Percentiles rank a stretch among this genome's conserved stretches.
Evolutionary conservation across 2,113 vertebrate species (phyloP).

Genomic region (Podarcis cretensis): DNA sequence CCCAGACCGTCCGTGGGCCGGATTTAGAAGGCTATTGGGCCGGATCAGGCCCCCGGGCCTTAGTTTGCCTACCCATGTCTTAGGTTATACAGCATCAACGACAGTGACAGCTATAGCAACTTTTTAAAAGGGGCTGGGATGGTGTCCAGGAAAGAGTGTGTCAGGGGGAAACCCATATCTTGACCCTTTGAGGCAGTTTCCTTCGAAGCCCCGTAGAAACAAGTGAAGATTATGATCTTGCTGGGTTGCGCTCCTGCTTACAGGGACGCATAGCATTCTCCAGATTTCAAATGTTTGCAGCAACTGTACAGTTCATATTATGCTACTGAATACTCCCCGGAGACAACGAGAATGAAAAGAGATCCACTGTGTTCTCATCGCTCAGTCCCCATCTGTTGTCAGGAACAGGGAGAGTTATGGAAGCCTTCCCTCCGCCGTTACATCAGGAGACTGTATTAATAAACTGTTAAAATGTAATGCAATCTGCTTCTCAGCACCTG

Average conservation of each 20-base stretch:
- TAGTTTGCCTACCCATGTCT: neutral
- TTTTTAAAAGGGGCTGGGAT: neutral
- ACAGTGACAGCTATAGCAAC: neutral
- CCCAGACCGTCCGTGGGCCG: no score
- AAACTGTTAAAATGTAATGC: neutral
- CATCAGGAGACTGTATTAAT: neutral
- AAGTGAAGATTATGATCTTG: no score
- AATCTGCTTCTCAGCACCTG: constrained; percentile 18
- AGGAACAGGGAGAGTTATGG: constrained; percentile 5
- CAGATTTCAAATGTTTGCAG: neutral
- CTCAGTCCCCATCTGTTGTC: constrained; percentile 9
- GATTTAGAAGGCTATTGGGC: no score
- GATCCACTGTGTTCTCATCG: neutral
- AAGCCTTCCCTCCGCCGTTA: neutral
- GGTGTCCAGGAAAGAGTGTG: neutral
- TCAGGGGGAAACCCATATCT: neutral
- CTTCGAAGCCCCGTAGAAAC: neutral
- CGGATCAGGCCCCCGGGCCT: no score
- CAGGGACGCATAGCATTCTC: neutral
- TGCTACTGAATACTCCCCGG: neutral
- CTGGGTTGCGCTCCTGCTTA: neutral
- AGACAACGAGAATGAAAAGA: constrained; percentile 10
- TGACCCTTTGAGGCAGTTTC: neutral
- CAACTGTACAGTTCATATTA: neutral
- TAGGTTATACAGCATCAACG: no score